Base-by-base conservation (phyloP, 2,113 vertebrate species). In the Ptyas mucosa region DNA sequence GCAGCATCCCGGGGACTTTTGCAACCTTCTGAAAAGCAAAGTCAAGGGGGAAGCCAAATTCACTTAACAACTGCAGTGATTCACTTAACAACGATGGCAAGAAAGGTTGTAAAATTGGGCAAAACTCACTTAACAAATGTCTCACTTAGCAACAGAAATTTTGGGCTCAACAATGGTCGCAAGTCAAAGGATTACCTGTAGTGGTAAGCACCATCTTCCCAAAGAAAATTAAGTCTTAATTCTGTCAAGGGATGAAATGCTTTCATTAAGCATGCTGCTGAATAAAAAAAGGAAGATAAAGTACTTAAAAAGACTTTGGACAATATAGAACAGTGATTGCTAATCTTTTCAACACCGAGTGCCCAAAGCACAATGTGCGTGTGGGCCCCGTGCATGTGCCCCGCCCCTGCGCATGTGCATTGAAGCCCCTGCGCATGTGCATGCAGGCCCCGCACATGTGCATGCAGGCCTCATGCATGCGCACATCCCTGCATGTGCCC, bases 161-260 rank as follows among this genome's bases (percentile, higher is more conserved):
- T n/a, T 1, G 29, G 29, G 14, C 12, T 69, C 64, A 34, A 34
- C 2, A 7, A 12, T 69, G 12, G 2, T 34, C 5, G 0, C 64
- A 7, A 69, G 64, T n/a, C 12, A 2, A 69, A n/a, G 29, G 29
- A 69, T 12, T 69, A n/a, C 12, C 29, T 69, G 5, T 34, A 58
- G 91, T 55, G 94, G 90, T 94, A 96, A 96, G 94, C 94, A 90
- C 51, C 0, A 18, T 89, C 88, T 92, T 97, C 95, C 94, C 91
- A 93, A 93, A 86, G 75, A 94, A 95, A 93, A 58, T 87, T 49
- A 39, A 89, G 89, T 91, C 93, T 93, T 90, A 91, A 94, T 95
- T 94, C 93, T 94, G 93, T 57, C 23, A 92, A 90, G 93, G 89
- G 88, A 88, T 89, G 75, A 87, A 94, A 88, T 0, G 0, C 92